phyloP scores from a whole-genome alignment of 64 coral and sea anemone genomes.

The Trachythela sp. region DNA sequence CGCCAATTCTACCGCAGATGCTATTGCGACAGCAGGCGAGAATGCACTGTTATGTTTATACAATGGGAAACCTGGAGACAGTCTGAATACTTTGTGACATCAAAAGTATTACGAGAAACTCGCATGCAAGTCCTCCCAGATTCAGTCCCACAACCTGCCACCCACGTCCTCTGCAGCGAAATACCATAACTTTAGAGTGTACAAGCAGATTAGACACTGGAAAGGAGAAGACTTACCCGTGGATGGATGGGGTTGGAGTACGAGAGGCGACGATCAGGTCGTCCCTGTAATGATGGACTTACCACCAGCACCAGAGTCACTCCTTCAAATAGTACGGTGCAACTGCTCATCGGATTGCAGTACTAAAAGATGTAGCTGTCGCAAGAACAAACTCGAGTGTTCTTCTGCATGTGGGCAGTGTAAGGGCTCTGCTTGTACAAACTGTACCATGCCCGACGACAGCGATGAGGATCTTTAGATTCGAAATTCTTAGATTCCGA shows the following conservation, averaged over 20 bases:
- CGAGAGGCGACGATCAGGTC: background rate
- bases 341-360: constrained; percentile 25
- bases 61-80: background rate
- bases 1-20: background rate
- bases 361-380: constrained; percentile 18
- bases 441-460: background rate
- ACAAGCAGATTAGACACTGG: constrained; percentile 31
- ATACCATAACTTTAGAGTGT: constrained; percentile 44
- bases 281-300: background rate
- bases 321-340: constrained; percentile 31
- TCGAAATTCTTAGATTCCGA: no score
- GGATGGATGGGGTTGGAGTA: background rate
- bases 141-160: constrained; percentile 47
- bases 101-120: constrained; percentile 42
- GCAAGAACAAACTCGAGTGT: constrained; percentile 45
- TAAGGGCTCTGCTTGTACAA: constrained; percentile 29
- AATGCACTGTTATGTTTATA: constrained; percentile 35
- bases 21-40: constrained; percentile 43
- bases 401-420: constrained; percentile 51
- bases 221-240: background rate
- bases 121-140: constrained; percentile 3
- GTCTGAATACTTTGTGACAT: background rate
- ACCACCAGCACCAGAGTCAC: background rate
- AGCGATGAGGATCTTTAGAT: no score
- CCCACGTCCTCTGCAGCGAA: background rate